Conservation (phyloP, 1,140 invertebrate genomes). For the Drosophila neocordata region DNA sequence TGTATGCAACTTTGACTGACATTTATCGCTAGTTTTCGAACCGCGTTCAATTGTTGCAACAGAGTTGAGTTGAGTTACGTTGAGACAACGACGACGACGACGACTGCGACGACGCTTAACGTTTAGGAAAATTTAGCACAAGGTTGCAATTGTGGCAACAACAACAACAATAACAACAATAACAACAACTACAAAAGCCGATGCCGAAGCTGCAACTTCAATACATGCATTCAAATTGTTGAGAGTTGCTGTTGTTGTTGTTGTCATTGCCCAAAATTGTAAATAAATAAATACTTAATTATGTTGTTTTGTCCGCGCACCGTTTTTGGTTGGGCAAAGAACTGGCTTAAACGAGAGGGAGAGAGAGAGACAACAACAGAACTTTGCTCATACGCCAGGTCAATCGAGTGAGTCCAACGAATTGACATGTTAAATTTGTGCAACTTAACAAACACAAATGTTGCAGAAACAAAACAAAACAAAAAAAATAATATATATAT, state of each 20-base stretch:
- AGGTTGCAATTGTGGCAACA: conserved; percentile 79
- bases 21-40: conserved; percentile 71
- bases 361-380: conserved; percentile 5
- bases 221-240: conserved; percentile 68
- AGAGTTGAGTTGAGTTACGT: conserved; percentile 44
- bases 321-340: conserved; percentile 66
- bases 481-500: not conserved
- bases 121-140: conserved; percentile 81
- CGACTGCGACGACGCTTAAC: conserved; percentile 59
- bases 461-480: not conserved
- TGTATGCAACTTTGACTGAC: conserved; percentile 65
- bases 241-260: conserved; percentile 25
- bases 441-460: conserved; percentile 41
- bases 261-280: conserved; percentile 76
- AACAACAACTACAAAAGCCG: conserved; percentile 25
- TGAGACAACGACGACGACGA: conserved; percentile 22
- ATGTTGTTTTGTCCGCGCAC: conserved; percentile 71
- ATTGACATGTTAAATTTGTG: conserved; percentile 5
- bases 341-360: conserved; percentile 41
- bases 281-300: conserved; percentile 82
- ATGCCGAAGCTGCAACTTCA: conserved; percentile 48
- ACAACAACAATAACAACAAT: conserved; percentile 33
- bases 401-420: conserved; percentile 3
- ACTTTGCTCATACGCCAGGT: conserved; percentile 75
- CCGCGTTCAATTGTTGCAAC: conserved; percentile 52